Evolutionary conservation across 1,140 invertebrate species (phyloP).

Genomic region (Trichonephila clavipes): DNA sequence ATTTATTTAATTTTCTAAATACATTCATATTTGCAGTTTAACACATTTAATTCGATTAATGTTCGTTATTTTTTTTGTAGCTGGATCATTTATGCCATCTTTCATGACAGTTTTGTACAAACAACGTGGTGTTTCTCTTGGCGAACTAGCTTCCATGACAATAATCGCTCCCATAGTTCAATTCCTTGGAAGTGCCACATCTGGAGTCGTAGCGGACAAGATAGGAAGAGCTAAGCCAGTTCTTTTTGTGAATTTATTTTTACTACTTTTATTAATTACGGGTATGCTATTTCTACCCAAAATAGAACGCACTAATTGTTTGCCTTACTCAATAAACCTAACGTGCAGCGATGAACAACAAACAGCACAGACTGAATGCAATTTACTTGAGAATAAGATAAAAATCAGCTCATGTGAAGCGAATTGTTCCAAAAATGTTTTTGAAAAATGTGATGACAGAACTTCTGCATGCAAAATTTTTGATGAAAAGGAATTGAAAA

Average conservation of each 20-base stretch:
- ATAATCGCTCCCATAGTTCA: slow-evolving; percentile 31
- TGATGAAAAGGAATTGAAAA: not conserved
- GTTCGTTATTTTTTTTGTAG: slow-evolving; percentile 25
- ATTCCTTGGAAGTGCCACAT: slow-evolving; percentile 2
- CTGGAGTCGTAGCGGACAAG: slow-evolving; percentile 64
- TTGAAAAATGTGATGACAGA: not conserved
- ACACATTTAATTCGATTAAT: no score
- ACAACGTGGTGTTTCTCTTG: slow-evolving; percentile 58
- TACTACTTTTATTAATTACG: not conserved
- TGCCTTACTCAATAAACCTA: not conserved
- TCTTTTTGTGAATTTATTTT: slow-evolving; percentile 39
- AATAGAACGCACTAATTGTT: not conserved
- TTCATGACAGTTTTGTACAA: slow-evolving; percentile 46
- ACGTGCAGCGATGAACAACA: not conserved
- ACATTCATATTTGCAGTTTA: no score
- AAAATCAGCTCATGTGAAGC: not conserved
- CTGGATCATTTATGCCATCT: slow-evolving; percentile 16
- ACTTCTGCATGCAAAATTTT: not conserved
- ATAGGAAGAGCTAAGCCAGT: slow-evolving; percentile 65
- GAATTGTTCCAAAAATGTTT: not conserved
- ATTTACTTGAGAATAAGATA: not conserved
- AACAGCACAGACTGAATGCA: not conserved
- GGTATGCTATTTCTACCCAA: not conserved
- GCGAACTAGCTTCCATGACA: slow-evolving; percentile 29
- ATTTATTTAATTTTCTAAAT: no score